Conservation (phyloP, 2,797 vertebrate species). For the Pantherophis vulpinus region DNA sequence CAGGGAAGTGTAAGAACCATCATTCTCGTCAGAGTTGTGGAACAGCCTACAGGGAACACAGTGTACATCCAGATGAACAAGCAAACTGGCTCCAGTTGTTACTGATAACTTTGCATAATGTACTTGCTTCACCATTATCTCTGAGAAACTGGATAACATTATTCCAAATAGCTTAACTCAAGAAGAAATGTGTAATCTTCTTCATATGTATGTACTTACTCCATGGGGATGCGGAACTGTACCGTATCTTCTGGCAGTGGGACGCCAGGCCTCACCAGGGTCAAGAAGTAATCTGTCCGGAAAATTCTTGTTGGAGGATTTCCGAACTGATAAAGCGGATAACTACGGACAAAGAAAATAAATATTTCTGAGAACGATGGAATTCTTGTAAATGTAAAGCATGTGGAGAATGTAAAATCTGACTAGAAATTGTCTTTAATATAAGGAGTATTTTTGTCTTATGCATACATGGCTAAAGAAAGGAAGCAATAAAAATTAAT, state of each 20-base stretch:
- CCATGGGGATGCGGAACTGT: slow-evolving; percentile 93
- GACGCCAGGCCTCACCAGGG: slow-evolving; percentile 86
- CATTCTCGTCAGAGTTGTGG: background rate
- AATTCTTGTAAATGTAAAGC: background rate
- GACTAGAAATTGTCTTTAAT: background rate
- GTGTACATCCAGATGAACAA: background rate
- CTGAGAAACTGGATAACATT: background rate
- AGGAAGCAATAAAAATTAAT: background rate
- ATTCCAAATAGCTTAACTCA: background rate
- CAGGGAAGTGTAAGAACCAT: background rate
- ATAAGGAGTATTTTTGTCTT: background rate
- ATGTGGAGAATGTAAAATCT: background rate
- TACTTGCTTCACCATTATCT: background rate
- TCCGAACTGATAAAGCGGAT: slow-evolving; percentile 89
- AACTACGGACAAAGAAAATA: slow-evolving; percentile 66
- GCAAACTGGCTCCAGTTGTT: background rate
- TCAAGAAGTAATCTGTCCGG: slow-evolving; percentile 88
- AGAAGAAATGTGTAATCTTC: background rate
- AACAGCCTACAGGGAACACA: background rate
- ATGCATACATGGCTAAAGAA: background rate
- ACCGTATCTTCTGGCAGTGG: slow-evolving; percentile 86
- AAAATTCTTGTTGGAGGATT: slow-evolving; percentile 93
- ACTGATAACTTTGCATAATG: background rate
- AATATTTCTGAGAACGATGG: background rate
- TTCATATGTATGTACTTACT: slow-evolving; percentile 79